Evolutionary conservation across 2,797 vertebrate species (phyloP).

Genomic region (Sebastolobus alascanus): DNA sequence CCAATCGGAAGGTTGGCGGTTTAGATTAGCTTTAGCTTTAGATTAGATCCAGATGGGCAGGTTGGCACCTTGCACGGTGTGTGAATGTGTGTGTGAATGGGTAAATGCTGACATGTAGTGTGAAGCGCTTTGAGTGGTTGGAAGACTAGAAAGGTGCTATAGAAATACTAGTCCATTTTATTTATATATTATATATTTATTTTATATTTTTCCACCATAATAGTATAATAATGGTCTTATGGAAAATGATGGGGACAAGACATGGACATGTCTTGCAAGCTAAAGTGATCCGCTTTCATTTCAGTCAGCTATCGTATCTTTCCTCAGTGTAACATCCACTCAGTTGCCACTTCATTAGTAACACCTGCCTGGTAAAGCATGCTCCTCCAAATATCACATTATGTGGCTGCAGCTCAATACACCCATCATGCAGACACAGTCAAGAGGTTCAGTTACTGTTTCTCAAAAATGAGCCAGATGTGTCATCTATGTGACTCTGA

Average conservation of each 20-base stretch:
- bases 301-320: neutral
- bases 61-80: too few relatives aligned
- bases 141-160: too few relatives aligned
- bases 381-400: constrained; percentile 39
- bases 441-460: constrained; percentile 34
- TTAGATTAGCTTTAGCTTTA: too few relatives aligned
- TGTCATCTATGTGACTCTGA: constrained; percentile 1
- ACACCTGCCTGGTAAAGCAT: constrained; percentile 41
- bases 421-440: constrained; percentile 24
- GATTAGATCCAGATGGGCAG: too few relatives aligned
- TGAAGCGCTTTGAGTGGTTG: too few relatives aligned
- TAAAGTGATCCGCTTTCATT: constrained; percentile 18
- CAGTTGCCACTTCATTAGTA: constrained; percentile 52
- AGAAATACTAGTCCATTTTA: too few relatives aligned
- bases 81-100: too few relatives aligned
- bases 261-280: neutral
- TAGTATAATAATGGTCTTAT: neutral
- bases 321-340: constrained; percentile 36
- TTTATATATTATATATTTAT: too few relatives aligned
- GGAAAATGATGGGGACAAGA: neutral
- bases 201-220: too few relatives aligned
- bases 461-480: constrained; percentile 47
- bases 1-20: too few relatives aligned
- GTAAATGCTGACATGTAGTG: too few relatives aligned
- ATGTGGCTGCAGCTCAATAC: constrained; percentile 18